Base-by-base conservation (phyloP, 2,113 vertebrate genomes). In the Oncorhynchus kisutch region DNA sequence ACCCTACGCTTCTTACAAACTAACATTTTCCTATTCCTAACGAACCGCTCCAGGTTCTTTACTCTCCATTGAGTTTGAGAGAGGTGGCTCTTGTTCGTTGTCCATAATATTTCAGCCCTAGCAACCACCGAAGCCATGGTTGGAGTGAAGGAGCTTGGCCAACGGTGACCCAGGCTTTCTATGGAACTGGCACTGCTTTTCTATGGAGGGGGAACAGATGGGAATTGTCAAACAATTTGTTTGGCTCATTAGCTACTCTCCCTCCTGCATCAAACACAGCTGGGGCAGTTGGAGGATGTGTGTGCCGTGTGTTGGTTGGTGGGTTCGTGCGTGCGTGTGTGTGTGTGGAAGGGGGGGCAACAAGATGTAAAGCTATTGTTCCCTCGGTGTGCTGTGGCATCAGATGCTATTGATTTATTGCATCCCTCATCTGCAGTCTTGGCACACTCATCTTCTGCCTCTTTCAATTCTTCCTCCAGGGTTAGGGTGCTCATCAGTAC, bases 141-240 rank as follows among this genome's bases (percentile, higher is more conserved):
- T 75, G 69, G 64, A 51, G 76, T 27, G 39, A 64, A 67, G 68
- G n/a, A 78, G 80, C 25, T 12, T 12, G 45, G 60, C 49, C 80
- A 62, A 74, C 62, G 34, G 54, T 67, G 68, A 81, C 60, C 74
- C 71, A 59, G 71, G 72, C 25, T 77, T 71, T 74, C 49, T 34
- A 71, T 74, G 59, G 51, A 68, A 71, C 67, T 22, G 4, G 2
- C 29, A 62, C 34, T 74, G 77, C 68, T 67, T 73, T 71, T 34
- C 67, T 71, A 66, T 82, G 45, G 72, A 72, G 72, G 22, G 20
- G 51, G 70, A 81, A 39, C 78, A 83, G 81, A 87, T 85, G 87
- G 72, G 78, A 68, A 65, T 84, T 82, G 82, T 84, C 82, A 67
- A 54, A 25, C 31, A 0, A 78, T 14, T 67, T 39, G 71, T 66